These are phyloP conservation scores for Sterna hirundo DNA, from an alignment of 2,113 vertebrate genomes.

Conservation along the genomic window DNA sequence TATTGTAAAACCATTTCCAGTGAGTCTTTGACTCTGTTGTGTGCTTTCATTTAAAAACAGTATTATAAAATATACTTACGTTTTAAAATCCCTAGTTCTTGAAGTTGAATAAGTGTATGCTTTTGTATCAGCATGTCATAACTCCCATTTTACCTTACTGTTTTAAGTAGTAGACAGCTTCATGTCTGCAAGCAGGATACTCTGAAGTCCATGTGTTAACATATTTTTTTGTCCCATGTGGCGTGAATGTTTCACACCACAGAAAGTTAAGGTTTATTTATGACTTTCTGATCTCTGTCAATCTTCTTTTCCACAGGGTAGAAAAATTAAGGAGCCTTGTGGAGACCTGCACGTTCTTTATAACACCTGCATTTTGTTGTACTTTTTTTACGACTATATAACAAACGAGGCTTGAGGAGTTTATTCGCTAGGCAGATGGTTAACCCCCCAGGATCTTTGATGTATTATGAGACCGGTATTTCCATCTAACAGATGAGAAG, in stretches of 20 bases:
- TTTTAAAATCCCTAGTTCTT: background rate
- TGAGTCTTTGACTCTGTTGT: background rate
- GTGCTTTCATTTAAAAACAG: background rate
- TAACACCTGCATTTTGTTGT: background rate
- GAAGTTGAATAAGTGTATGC: background rate
- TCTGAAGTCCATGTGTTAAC: background rate
- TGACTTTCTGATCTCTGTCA: background rate
- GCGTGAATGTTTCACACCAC: background rate
- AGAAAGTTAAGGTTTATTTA: background rate
- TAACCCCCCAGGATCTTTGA: background rate
- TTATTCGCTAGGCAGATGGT: background rate
- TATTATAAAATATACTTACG: background rate
- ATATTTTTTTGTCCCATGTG: background rate
- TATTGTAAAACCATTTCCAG: background rate
- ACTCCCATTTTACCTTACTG: background rate
- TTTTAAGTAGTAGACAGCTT: background rate
- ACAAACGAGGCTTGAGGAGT: background rate
- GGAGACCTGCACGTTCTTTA: background rate
- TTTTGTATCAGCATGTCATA: background rate
- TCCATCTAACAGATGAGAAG: background rate
- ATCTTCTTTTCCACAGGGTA: background rate
- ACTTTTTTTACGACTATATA: background rate
- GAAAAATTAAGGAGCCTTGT: background rate
- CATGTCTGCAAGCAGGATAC: background rate
- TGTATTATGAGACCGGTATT: background rate